Percentiles rank a stretch among this genome's conserved stretches.
Conservation (phyloP, 2,888 invertebrate species). For the Teinopalpus imperialis region DNA sequence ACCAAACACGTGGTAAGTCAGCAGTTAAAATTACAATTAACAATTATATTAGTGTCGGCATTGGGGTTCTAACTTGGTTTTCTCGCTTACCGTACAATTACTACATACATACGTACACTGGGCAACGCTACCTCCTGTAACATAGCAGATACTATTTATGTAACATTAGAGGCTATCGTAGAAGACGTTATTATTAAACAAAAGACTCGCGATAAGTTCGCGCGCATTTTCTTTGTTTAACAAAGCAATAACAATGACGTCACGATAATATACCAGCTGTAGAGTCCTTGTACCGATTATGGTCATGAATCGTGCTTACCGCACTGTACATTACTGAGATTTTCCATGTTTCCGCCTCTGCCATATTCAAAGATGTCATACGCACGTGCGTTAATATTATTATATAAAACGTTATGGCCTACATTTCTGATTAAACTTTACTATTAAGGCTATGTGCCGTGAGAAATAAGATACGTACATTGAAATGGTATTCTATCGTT, state of each 20-base stretch:
- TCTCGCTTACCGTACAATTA: too few relatives aligned
- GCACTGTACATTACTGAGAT: conserved; percentile 74
- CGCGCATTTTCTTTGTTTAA: conserved; percentile 72
- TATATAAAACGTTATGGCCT: conserved; percentile 37
- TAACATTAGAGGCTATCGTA: too few relatives aligned
- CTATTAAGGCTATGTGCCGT: conserved; percentile 29
- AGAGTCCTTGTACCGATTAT: conserved; percentile 79
- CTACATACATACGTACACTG: too few relatives aligned
- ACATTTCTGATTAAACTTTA: conserved; percentile 29
- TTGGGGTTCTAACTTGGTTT: too few relatives aligned
- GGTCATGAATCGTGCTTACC: conserved; percentile 75
- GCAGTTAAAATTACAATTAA: too few relatives aligned
- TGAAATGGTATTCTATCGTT: conserved; percentile 18
- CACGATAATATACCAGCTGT: conserved; percentile 79
- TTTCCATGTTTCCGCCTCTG: conserved; percentile 77
- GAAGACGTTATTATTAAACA: conserved; percentile 25
- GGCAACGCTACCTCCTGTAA: too few relatives aligned
- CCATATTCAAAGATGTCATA: conserved; percentile 77
- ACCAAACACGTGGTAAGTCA: too few relatives aligned
- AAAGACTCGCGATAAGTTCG: conserved; percentile 34
- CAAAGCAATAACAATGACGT: conserved; percentile 66
- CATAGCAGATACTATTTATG: too few relatives aligned
- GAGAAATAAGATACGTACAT: conserved; percentile 24
- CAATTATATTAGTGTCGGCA: too few relatives aligned
- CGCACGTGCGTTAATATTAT: conserved; percentile 56